Base-by-base conservation (phyloP, 2,888 invertebrate genomes). In the Sarcophaga caerulescens region DNA sequence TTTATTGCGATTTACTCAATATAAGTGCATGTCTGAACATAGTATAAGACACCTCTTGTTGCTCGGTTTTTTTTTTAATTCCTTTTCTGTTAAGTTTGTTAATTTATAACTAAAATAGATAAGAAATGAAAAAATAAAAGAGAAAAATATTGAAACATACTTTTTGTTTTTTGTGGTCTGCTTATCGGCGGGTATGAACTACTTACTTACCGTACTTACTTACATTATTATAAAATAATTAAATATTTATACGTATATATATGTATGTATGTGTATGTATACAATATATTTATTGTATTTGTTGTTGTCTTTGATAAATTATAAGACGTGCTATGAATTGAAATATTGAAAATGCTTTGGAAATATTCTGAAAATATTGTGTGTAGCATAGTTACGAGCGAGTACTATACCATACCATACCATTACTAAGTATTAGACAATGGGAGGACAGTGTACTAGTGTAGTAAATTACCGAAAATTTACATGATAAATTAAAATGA, bases 291-390 rank as follows among this genome's bases (percentile, higher is more conserved):
- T 84, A 70, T 25, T 76, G 52, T 52, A 52, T 52, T 63, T 75
- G 19, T 69, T 63, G 57, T 75, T 75, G 63, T 57, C 57, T 74
- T 79, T 74, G 73, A 74, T 74, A 84, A 79, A 75, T 76, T 75
- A 57, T 73, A 73, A 19, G 65, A 84, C 84, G 84, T 84, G 84
- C 60, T 73, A 66, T 73, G 84, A 84, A 84, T 81, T 63, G 11
- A 73, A 65, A 71, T 62, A 65, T 52, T 21, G 57, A 45, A 14
- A 60, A 74, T 60, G 63, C 44, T 63, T 12, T 62, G 68, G 19
- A 63, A 69, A 23, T 4, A 35, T 23, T 12, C 12, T 0, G 12
- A 79, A 12, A 23, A n/a, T 66, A n/a, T 52, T 17, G 14, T 52
- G 14, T 14, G 4, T 52, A 52, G 0, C 52, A 52, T 17, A 35